A percentile compares a stretch with the other conserved stretches of the same genome.
These are phyloP conservation scores for Nannospalax galili DNA, from an alignment of 2,113 vertebrate species.

Conservation along the genomic window DNA sequence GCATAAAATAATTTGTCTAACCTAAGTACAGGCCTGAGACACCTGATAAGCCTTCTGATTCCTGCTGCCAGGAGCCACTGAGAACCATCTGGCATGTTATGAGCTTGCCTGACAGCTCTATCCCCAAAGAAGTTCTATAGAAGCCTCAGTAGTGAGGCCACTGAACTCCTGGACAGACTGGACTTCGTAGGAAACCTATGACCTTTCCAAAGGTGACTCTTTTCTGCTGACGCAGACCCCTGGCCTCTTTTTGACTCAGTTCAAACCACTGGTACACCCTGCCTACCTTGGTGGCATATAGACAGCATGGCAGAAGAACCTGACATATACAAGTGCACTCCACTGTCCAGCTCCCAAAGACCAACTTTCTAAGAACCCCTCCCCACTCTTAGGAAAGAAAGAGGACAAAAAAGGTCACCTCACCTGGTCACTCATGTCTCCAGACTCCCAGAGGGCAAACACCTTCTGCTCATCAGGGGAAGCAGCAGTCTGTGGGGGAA, in stretches of 20 bases:
- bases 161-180: too few species aligned
- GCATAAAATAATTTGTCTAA: neutral
- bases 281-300: neutral
- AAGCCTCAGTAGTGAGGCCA: neutral
- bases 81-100: neutral
- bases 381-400: neutral
- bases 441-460: slow-evolving; percentile 96
- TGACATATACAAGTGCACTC: neutral
- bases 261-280: neutral
- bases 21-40: neutral
- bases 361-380: too few species aligned
- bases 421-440: slow-evolving; percentile 95
- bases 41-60: neutral
- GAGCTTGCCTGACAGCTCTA: neutral
- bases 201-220: neutral
- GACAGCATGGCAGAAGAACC: neutral
- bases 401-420: slow-evolving; percentile 35
- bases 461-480: slow-evolving; percentile 97
- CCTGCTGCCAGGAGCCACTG: neutral
- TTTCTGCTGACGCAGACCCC: neutral
- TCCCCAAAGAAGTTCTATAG: neutral
- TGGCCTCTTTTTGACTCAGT: neutral
- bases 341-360: too few species aligned
- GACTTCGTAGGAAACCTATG: neutral
- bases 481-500: slow-evolving; percentile 95